Base-by-base conservation (phyloP, 1,140 invertebrate genomes). In the Drosophila rufa region DNA sequence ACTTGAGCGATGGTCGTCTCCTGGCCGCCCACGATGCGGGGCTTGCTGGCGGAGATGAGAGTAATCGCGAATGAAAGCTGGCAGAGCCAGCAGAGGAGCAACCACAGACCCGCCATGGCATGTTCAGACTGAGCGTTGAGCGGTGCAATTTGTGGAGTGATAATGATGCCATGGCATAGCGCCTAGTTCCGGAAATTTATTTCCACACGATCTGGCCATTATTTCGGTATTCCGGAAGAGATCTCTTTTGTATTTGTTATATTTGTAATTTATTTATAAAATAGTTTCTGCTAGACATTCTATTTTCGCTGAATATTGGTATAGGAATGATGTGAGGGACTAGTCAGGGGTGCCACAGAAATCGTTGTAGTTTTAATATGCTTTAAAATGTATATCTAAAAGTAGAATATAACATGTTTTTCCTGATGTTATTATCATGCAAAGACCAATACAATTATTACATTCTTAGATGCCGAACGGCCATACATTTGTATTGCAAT, bases 11-110 rank as follows among this genome's bases (percentile, higher is more conserved):
- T 87, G 0, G 51, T 61, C 2, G 80, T 86, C 56, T 79, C 69
- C 47, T 71, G 61, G 8, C 91, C 91, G 5, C 91, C 91, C 12
- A 92, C 80, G 19, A 92, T 90, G 6, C 91, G 81, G 9, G 64
- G 22, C 12, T 50, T 64, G 12, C 45, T 58, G 8, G 27, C 60
- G n/a, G 27, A 19, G 25, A 36, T 36, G 8, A 0, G 27, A 0
- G 15, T 2, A 25, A 36, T 12, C 22, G 36, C 12, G 15, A 50
- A 43, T 43, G 48, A 14, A 1, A 78, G 14, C 47, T 43, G 50
- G 9, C 67, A 62, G 47, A 71, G 50, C 46, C 61, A 22, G 55
- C 46, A 60, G 47, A 45, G 66, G 47, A 47, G 66, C 57, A 81
- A 71, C 79, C 82, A 47, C n/a, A 48, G 45, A 19, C 60, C 61